Conservation (phyloP, 2,888 invertebrate species). For the Fragum fragum region DNA sequence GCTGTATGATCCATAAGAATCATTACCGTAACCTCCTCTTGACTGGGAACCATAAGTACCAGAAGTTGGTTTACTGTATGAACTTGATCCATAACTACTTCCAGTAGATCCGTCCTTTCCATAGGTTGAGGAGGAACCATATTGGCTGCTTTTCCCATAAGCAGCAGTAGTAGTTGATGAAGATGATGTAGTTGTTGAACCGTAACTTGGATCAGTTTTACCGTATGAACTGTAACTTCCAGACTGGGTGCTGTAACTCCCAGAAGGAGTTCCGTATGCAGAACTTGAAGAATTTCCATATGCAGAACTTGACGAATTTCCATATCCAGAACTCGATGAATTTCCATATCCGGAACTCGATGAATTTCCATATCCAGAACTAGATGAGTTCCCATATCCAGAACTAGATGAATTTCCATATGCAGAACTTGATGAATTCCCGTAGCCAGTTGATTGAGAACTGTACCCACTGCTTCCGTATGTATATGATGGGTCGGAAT, state of each 20-base stretch:
- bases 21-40: background rate
- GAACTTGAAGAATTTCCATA: constrained; percentile 18
- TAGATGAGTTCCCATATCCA: no score
- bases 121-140: background rate
- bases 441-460: background rate
- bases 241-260: constrained; percentile 10
- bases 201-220: background rate
- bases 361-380: background rate
- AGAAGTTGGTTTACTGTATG: background rate
- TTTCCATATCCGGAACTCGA: background rate
- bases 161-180: background rate
- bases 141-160: constrained; percentile 1
- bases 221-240: background rate
- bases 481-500: constrained; percentile 1
- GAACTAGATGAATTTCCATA: constrained; percentile 20
- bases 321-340: background rate
- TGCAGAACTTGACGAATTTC: background rate
- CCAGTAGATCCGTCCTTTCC: background rate
- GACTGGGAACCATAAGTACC: background rate
- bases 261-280: constrained; percentile 34
- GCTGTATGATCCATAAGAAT: constrained; percentile 1
- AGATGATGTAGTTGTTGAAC: background rate
- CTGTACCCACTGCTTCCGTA: constrained; percentile 13
- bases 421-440: background rate
- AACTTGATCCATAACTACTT: background rate